phyloP scores from a whole-genome alignment of 2,888 invertebrate genomes.

The Lycia hirtaria region DNA sequence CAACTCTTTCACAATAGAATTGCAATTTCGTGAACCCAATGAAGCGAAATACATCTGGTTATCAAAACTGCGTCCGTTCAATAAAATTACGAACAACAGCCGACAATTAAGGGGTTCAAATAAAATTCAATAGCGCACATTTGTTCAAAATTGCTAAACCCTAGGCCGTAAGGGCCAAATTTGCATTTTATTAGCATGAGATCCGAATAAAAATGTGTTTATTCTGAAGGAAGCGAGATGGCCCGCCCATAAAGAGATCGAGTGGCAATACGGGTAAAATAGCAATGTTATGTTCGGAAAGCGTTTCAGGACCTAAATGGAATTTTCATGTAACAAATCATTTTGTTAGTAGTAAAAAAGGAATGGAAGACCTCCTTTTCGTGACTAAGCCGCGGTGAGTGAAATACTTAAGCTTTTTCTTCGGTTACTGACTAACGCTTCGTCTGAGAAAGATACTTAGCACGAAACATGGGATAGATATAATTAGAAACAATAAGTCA shows the following conservation, averaged over 20 bases:
- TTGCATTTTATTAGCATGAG: constrained; percentile 82
- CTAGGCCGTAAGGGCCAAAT: constrained; percentile 77
- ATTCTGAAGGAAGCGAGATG: constrained; percentile 74
- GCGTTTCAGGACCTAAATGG: constrained; percentile 59
- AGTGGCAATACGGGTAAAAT: constrained; percentile 67
- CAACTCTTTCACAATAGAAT: constrained; percentile 22
- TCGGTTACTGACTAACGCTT: constrained; percentile 4
- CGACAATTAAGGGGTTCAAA: constrained; percentile 74
- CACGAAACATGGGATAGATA: background rate
- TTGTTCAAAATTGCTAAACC: constrained; percentile 78
- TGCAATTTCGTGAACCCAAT: constrained; percentile 37
- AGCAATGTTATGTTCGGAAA: constrained; percentile 58
- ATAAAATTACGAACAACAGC: constrained; percentile 53
- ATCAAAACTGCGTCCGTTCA: constrained; percentile 43
- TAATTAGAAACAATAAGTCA: background rate
- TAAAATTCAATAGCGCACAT: constrained; percentile 79
- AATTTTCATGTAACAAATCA: constrained; percentile 48
- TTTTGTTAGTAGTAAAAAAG: constrained; percentile 31
- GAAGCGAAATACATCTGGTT: constrained; percentile 38
- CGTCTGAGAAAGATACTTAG: background rate
- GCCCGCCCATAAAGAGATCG: constrained; percentile 68
- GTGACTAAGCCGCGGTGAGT: background rate
- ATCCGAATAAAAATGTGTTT: constrained; percentile 81
- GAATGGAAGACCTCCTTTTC: constrained; percentile 13
- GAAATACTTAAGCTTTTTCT: constrained; percentile 3